Percentiles rank a stretch among this genome's conserved stretches.
Evolutionary conservation across 2,888 invertebrate genomes (phyloP).

Genomic region (Smittia sp.): DNA sequence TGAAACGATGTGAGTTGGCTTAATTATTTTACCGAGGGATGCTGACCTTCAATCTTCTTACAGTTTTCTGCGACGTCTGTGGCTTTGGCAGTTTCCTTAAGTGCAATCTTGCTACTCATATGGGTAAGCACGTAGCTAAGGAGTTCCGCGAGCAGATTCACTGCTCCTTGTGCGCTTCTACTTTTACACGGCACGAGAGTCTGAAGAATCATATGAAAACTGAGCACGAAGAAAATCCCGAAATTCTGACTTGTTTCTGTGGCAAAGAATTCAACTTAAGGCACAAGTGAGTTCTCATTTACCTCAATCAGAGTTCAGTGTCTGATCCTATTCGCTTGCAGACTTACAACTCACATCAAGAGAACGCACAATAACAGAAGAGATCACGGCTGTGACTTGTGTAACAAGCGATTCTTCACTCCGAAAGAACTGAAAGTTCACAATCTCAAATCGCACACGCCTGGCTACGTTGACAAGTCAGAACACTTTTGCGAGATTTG

Average conservation of each 20-base stretch:
- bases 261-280: constrained; percentile 33
- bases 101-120: constrained; percentile 21
- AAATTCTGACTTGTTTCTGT: constrained; percentile 32
- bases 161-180: constrained; percentile 5
- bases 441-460: constrained; percentile 5
- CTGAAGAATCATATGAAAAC: constrained; percentile 36
- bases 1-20: constrained; percentile 20
- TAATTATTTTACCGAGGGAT: neutral
- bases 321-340: too few species aligned
- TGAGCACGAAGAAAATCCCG: constrained; percentile 8
- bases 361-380: constrained; percentile 28
- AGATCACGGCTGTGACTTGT: constrained; percentile 17
- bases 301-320: too few species aligned
- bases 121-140: constrained; percentile 18
- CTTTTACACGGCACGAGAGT: constrained; percentile 33
- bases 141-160: constrained; percentile 25
- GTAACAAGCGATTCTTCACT: constrained; percentile 23
- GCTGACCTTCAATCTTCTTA: neutral
- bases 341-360: constrained; percentile 31
- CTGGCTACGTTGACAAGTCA: constrained; percentile 13
- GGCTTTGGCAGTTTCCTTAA: constrained; percentile 21
- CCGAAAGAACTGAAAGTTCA: constrained; percentile 36
- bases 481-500: constrained; percentile 19
- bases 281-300: too few species aligned
- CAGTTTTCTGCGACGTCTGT: constrained; percentile 30